These are phyloP conservation scores for Halesus radiatus DNA, from an alignment of 1,140 invertebrate species.

Conservation along the genomic window DNA sequence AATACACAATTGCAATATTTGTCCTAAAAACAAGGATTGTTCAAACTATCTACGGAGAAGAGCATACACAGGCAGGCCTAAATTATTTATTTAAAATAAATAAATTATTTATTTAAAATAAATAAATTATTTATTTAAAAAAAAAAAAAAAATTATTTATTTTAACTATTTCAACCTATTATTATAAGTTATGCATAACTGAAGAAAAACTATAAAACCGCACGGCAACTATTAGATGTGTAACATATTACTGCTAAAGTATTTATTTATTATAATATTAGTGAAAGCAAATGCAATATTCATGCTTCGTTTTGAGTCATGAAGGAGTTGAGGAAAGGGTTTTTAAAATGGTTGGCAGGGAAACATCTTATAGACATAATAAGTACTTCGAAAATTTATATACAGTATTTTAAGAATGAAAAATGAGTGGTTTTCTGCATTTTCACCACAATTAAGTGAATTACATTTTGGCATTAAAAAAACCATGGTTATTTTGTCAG, in stretches of 20 bases:
- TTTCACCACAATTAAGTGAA: too few species aligned
- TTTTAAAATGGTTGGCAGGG: not conserved
- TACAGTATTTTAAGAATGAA: conserved; percentile 41
- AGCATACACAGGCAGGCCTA: too few species aligned
- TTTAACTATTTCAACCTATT: not conserved
- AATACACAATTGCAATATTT: too few species aligned
- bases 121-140: too few species aligned
- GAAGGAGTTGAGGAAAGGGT: not conserved
- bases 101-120: too few species aligned
- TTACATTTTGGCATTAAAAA: too few species aligned
- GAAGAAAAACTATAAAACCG: not conserved
- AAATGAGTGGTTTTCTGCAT: conserved; percentile 43
- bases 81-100: too few species aligned
- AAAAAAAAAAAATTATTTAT: too few species aligned
- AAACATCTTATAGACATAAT: conserved; percentile 3
- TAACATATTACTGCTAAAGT: not conserved
- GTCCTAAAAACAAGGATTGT: too few species aligned
- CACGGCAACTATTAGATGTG: not conserved
- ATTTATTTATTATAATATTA: conserved; percentile 2
- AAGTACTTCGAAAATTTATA: not conserved
- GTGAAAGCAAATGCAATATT: conserved; percentile 21
- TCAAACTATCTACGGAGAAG: too few species aligned
- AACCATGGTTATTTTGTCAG: too few species aligned
- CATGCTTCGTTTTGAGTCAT: conserved; percentile 23
- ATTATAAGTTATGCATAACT: not conserved